A percentile compares a stretch with the other conserved stretches of the same genome.
phyloP scores from a whole-genome alignment of 1,140 invertebrate genomes.

The Pissodes strobi region DNA sequence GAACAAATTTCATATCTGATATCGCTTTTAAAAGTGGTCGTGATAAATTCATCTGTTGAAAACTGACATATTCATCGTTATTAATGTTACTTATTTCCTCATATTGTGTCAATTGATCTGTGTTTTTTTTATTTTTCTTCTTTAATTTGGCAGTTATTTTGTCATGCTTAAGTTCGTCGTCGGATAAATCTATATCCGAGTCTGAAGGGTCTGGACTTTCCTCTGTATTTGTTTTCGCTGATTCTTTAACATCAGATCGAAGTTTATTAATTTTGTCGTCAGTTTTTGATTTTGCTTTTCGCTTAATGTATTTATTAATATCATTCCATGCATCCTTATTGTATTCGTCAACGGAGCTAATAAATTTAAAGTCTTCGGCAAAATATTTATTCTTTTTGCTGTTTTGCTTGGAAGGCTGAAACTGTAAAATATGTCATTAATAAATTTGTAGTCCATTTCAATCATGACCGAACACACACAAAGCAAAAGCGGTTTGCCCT shows the following conservation, averaged over 20 bases:
- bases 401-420: conserved; percentile 77
- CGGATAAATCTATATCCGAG: conserved; percentile 62
- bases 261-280: conserved; percentile 83
- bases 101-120: conserved; percentile 47
- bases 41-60: conserved; percentile 93
- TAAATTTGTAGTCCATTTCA: too few species aligned
- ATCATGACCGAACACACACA: too few species aligned
- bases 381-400: conserved; percentile 73
- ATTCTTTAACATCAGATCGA: conserved; percentile 57
- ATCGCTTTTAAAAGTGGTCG: conserved; percentile 89
- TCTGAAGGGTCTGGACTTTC: conserved; percentile 51
- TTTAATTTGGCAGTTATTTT: conserved; percentile 64
- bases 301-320: conserved; percentile 79
- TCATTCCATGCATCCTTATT: conserved; percentile 86
- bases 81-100: conserved; percentile 49
- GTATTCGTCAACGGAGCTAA: conserved; percentile 72
- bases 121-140: conserved; percentile 46
- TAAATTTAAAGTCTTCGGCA: conserved; percentile 75
- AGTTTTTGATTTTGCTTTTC: conserved; percentile 77
- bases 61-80: conserved; percentile 70
- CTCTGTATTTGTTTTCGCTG: conserved; percentile 39
- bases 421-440: conserved; percentile 58
- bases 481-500: too few species aligned
- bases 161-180: conserved; percentile 74
- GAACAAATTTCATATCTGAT: conserved; percentile 81